Evolutionary conservation across 2,888 invertebrate species (phyloP).

Genomic region (Andrena chrysosceles): DNA sequence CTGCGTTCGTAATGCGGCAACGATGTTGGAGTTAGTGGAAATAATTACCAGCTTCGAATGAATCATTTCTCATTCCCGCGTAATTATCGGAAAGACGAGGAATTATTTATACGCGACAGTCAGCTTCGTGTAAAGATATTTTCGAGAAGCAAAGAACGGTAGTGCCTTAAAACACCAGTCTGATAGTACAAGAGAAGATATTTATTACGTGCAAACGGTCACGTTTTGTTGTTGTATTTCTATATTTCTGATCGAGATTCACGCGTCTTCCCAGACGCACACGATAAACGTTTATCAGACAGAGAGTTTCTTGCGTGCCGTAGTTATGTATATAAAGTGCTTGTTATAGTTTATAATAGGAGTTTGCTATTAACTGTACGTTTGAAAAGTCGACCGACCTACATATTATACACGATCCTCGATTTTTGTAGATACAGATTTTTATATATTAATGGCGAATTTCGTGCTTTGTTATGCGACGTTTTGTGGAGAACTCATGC

Average conservation of each 20-base stretch:
- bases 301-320: slow-evolving; percentile 21
- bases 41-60: neutral
- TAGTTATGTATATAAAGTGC: slow-evolving; percentile 50
- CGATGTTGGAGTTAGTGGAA: neutral
- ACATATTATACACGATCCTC: neutral
- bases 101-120: slow-evolving; percentile 11
- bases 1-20: too few relatives aligned
- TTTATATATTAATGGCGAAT: slow-evolving; percentile 48
- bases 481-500: slow-evolving; percentile 14
- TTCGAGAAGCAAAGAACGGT: slow-evolving; percentile 25
- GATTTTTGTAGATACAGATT: slow-evolving; percentile 57
- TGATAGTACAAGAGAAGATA: slow-evolving; percentile 65
- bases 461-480: slow-evolving; percentile 29
- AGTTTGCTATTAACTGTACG: slow-evolving; percentile 20
- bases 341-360: slow-evolving; percentile 30
- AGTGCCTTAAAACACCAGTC: slow-evolving; percentile 64
- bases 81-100: neutral
- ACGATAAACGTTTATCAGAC: slow-evolving; percentile 18
- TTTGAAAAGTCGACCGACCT: slow-evolving; percentile 18
- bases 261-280: slow-evolving; percentile 21
- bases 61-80: neutral
- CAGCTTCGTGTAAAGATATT: slow-evolving; percentile 19
- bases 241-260: slow-evolving; percentile 41
- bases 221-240: slow-evolving; percentile 41
- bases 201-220: slow-evolving; percentile 52